These are phyloP conservation scores for Gymnobelideus leadbeateri DNA, from an alignment of 2,113 vertebrate genomes.

Conservation along the genomic window DNA sequence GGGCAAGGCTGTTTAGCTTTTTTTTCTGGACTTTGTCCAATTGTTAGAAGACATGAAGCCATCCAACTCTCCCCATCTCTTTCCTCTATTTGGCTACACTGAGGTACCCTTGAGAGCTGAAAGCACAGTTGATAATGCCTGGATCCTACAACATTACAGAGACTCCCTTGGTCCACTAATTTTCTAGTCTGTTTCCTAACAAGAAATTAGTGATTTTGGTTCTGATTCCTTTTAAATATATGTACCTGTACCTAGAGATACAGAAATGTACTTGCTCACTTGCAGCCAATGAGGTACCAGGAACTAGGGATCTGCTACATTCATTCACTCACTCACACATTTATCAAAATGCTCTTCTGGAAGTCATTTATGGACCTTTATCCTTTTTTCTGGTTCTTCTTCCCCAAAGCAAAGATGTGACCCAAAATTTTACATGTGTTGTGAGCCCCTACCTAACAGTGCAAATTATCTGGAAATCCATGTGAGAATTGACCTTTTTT, in stretches of 20 bases:
- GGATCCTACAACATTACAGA: conserved; percentile 22
- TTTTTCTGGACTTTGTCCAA: neutral
- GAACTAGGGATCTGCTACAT: neutral
- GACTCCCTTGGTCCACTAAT: neutral
- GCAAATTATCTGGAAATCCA: too few species aligned
- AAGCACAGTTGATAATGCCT: conserved; percentile 28
- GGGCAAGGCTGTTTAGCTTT: neutral
- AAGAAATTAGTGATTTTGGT: neutral
- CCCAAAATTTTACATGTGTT: too few species aligned
- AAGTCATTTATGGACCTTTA: neutral
- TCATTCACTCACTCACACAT: neutral
- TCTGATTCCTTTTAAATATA: neutral
- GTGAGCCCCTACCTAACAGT: too few species aligned
- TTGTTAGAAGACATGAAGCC: neutral
- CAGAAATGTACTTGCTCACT: neutral
- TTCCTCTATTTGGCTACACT: conserved; percentile 39
- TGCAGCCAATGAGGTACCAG: neutral
- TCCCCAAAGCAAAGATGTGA: neutral
- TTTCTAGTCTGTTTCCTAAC: conserved; percentile 4
- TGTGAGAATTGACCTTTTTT: too few species aligned
- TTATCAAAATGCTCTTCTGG: neutral
- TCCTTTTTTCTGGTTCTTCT: neutral
- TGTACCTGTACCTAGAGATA: neutral
- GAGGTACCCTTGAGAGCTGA: conserved; percentile 1
- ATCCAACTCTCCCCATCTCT: neutral